Evolutionary conservation across 2,797 vertebrate species (phyloP), one percentile per base, ranked within the genome.

Genomic region (Huso huso): DNA sequence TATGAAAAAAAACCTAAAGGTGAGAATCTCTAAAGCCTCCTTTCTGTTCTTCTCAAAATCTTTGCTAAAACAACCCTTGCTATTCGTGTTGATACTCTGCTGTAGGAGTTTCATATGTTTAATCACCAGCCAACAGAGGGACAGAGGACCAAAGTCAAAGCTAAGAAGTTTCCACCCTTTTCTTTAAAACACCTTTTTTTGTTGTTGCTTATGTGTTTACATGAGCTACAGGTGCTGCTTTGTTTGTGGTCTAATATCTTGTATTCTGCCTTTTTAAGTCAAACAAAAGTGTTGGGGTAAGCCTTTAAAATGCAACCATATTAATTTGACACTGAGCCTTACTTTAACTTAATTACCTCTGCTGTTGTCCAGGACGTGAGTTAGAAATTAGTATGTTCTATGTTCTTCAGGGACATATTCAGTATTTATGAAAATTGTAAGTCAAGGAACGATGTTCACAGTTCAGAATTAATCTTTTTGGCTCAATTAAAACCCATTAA

Each of bases 1-100:
- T 89, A 86, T 93, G 93, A 91, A 91, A 87, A 37, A 37, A 37
- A 37, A 37, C 93, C 94, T 92, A 93, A 84, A 91, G 78, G 92
- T 89, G 93, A 93, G 85, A 86, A 87, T 89, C 92, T 92, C 93
- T 81, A 87, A 93, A 83, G 87, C 74, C 49, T 74, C 75, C 63
- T 62, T 3, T 62, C 10, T 3, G 11, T 62, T 58, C 55, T 58
- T 58, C 55, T 18, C 7, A 62, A 62, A 62, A 6, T 62, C 13
- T 62, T 9, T 37, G 7, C 3, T 8, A 48, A 62, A 62, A 23
- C 48, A 9, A 18, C 48, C 48, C 61, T 23, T 23, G 10, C 6
- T 37, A 62, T 37, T 23, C 48, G 18, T 37, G 9, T 10, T 23
- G 7, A 15, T 67, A 64, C 65, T 59, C 51, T 63, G 61, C 63